Percentiles rank a stretch among this genome's conserved stretches.
phyloP scores from a whole-genome alignment of 2,888 invertebrate genomes.

The Meloe dianella region DNA sequence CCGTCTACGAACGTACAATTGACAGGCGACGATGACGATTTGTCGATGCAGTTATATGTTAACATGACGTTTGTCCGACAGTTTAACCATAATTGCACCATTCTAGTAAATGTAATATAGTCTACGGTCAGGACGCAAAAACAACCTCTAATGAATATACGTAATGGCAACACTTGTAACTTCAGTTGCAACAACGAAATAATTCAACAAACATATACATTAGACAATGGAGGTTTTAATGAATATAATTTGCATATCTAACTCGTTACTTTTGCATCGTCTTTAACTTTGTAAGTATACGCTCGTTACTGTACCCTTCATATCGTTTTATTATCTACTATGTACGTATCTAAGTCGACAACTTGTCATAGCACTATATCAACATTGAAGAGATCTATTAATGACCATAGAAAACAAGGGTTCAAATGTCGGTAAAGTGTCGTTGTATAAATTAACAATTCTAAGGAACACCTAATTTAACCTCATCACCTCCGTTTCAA shows the following conservation, averaged over 20 bases:
- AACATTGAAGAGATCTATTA: slow-evolving; percentile 14
- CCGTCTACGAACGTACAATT: slow-evolving; percentile 40
- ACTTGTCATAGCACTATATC: slow-evolving; percentile 25
- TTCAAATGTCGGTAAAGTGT: neutral
- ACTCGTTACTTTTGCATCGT: slow-evolving; percentile 55
- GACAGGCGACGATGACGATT: slow-evolving; percentile 44
- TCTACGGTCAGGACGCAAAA: neutral
- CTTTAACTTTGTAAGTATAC: slow-evolving; percentile 45
- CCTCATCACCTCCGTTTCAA: slow-evolving; percentile 11
- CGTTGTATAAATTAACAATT: slow-evolving; percentile 13
- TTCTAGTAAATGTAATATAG: neutral
- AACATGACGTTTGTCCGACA: slow-evolving; percentile 18
- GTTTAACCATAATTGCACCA: neutral
- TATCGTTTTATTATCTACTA: slow-evolving; percentile 11
- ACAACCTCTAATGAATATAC: slow-evolving; percentile 45
- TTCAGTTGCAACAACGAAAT: slow-evolving; percentile 39
- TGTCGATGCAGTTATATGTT: slow-evolving; percentile 30
- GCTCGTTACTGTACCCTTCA: slow-evolving; percentile 18
- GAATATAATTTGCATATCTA: slow-evolving; percentile 58
- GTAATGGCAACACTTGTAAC: slow-evolving; percentile 43
- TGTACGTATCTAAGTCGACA: slow-evolving; percentile 22
- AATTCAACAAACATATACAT: slow-evolving; percentile 51
- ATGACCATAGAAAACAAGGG: slow-evolving; percentile 11
- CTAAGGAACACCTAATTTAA: slow-evolving; percentile 6
- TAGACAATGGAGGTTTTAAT: slow-evolving; percentile 55